Percentiles rank a stretch among this genome's conserved stretches.
phyloP scores from a whole-genome alignment of 1,140 invertebrate species.

The Heliconius hewitsoni region DNA sequence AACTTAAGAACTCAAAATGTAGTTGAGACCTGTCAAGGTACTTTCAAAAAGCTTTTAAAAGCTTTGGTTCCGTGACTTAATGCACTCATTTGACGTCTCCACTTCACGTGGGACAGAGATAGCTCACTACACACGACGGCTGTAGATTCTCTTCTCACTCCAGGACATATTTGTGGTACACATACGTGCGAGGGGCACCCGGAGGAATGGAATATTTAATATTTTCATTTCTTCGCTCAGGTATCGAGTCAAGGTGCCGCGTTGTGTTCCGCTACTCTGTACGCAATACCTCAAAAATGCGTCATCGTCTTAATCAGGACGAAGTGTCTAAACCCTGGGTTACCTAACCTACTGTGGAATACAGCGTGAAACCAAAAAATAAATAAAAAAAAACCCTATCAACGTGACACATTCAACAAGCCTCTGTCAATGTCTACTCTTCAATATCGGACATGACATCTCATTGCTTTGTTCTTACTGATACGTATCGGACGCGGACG shows the following conservation, averaged over 20 bases:
- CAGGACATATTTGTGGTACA: too few species aligned
- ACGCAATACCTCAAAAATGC: background rate
- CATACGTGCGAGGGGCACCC: too few species aligned
- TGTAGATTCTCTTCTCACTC: background rate
- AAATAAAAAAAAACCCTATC: background rate
- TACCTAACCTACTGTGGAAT: too few species aligned
- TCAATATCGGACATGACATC: slow-evolving; percentile 41
- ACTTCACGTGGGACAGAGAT: background rate
- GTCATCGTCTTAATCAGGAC: too few species aligned
- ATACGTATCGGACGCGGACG: slow-evolving; percentile 45
- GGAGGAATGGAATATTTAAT: too few species aligned
- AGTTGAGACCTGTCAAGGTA: background rate
- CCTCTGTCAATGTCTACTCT: slow-evolving; percentile 33
- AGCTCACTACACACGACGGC: background rate
- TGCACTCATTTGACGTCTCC: background rate
- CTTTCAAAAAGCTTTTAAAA: slow-evolving; percentile 13
- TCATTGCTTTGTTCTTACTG: slow-evolving; percentile 49
- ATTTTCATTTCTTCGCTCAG: too few species aligned
- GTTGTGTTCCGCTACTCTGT: background rate
- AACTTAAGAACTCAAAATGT: background rate
- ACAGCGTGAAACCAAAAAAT: too few species aligned
- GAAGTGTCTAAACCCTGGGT: too few species aligned
- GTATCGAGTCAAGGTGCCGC: too few species aligned
- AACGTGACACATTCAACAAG: background rate
- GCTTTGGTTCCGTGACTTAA: slow-evolving; percentile 6